These are phyloP conservation scores for Hassar affinis DNA, from an alignment of 2,113 vertebrate species.

Conservation along the genomic window DNA sequence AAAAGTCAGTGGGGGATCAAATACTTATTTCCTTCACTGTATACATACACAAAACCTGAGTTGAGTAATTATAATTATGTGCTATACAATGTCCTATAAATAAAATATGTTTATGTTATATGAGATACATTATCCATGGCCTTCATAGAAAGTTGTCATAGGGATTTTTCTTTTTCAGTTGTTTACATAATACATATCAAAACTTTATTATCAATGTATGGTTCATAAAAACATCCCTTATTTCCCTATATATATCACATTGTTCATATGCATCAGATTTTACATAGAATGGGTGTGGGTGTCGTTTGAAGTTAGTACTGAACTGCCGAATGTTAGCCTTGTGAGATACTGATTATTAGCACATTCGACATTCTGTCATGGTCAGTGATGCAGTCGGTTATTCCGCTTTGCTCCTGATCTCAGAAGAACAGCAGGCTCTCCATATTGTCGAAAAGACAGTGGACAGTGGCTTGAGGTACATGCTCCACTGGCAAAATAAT, in stretches of 20 bases:
- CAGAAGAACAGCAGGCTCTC: slow-evolving; percentile 13
- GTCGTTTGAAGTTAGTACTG: background rate
- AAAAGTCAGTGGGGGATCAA: no score
- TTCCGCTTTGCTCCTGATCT: slow-evolving; percentile 31
- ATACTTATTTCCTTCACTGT: no score
- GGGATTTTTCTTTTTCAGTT: background rate
- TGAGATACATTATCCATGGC: background rate
- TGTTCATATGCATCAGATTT: background rate
- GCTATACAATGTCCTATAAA: no score
- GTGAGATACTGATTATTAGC: slow-evolving; percentile 26
- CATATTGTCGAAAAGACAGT: background rate
- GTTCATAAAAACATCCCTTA: background rate
- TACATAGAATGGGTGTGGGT: background rate
- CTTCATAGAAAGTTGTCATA: background rate
- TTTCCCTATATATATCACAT: background rate
- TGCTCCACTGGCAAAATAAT: slow-evolving; percentile 3
- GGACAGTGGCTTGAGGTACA: slow-evolving; percentile 23
- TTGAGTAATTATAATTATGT: no score
- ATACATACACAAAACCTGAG: no score
- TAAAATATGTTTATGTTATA: no score
- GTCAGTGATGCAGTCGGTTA: slow-evolving; percentile 22
- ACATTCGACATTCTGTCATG: slow-evolving; percentile 28
- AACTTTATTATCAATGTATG: background rate
- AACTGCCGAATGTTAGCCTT: slow-evolving; percentile 8
- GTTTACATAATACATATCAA: background rate